These are phyloP conservation scores for Protomyctophum bolini DNA, from an alignment of 2,113 vertebrate genomes.

Conservation along the genomic window DNA sequence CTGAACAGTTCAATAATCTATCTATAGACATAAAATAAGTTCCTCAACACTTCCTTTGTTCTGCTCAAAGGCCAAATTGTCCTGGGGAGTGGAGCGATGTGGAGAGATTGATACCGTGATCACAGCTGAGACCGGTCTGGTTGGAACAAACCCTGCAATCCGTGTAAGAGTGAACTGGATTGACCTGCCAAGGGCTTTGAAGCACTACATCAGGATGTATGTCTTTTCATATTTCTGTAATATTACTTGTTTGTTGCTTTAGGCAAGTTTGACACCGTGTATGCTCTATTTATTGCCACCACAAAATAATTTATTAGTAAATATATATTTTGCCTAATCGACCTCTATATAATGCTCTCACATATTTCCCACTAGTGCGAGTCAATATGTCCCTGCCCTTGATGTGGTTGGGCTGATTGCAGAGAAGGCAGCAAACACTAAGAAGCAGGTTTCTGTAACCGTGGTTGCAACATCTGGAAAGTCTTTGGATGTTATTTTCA, in stretches of 20 bases:
- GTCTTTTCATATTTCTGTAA: slow-evolving; percentile 9
- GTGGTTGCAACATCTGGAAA: slow-evolving; percentile 70
- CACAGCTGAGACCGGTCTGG: slow-evolving; percentile 76
- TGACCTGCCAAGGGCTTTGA: slow-evolving; percentile 62
- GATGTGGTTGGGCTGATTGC: slow-evolving; percentile 61
- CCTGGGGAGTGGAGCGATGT: slow-evolving; percentile 79
- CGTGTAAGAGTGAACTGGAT: slow-evolving; percentile 75
- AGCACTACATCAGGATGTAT: slow-evolving; percentile 64
- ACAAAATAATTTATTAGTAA: no score
- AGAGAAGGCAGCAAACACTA: slow-evolving; percentile 58
- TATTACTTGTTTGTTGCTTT: no score
- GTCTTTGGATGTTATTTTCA: slow-evolving; percentile 71
- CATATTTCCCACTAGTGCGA: slow-evolving; percentile 62
- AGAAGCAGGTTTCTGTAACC: slow-evolving; percentile 66
- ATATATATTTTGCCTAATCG: no score
- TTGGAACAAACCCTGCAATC: slow-evolving; percentile 71
- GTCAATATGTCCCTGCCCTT: slow-evolving; percentile 58
- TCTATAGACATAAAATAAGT: background rate
- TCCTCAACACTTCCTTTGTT: background rate
- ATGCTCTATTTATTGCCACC: background rate
- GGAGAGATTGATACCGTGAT: slow-evolving; percentile 66
- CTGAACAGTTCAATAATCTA: background rate
- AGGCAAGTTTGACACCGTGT: background rate
- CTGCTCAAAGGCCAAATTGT: slow-evolving; percentile 61
- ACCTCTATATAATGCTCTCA: background rate